Conservation (phyloP, 2,888 invertebrate species). For the Digitonthophagus gazella region DNA sequence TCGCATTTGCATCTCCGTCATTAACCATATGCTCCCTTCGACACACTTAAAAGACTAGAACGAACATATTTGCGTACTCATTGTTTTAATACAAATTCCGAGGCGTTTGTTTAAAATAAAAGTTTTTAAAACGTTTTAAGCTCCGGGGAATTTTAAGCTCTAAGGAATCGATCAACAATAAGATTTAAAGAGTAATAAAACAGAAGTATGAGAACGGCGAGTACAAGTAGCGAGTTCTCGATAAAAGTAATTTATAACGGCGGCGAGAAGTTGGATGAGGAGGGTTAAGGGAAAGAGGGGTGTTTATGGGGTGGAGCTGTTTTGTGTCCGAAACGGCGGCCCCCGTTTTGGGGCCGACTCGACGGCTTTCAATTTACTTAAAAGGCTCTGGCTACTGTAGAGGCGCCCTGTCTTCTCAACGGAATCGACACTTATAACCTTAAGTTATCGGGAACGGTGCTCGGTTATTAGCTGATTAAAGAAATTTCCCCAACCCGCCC, state of each 20-base stretch:
- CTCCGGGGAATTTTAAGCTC: too few relatives aligned
- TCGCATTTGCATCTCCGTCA: not conserved
- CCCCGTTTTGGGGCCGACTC: constrained; percentile 45
- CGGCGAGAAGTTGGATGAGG: not conserved
- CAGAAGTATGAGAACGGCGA: not conserved
- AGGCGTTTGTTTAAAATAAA: too few relatives aligned
- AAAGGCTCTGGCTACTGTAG: constrained; percentile 51
- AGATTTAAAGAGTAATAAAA: not conserved
- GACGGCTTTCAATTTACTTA: constrained; percentile 50
- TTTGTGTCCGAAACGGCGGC: constrained; percentile 25
- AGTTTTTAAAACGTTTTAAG: too few relatives aligned
- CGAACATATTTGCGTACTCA: not conserved
- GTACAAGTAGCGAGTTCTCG: constrained; percentile 19
- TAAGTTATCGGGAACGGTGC: constrained; percentile 25
- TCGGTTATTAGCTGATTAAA: constrained; percentile 27
- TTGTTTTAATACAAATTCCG: too few relatives aligned
- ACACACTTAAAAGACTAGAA: not conserved
- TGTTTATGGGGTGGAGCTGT: constrained; percentile 21
- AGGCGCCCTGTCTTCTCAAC: constrained; percentile 45
- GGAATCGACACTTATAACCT: constrained; percentile 50
- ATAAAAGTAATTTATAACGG: constrained; percentile 27
- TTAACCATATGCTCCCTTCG: not conserved
- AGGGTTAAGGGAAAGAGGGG: not conserved
- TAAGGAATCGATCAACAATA: constrained; percentile 8
- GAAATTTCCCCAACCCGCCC: not conserved